Evolutionary conservation across 2,888 invertebrate genomes (phyloP).

Genomic region (Drymonia ruficornis): DNA sequence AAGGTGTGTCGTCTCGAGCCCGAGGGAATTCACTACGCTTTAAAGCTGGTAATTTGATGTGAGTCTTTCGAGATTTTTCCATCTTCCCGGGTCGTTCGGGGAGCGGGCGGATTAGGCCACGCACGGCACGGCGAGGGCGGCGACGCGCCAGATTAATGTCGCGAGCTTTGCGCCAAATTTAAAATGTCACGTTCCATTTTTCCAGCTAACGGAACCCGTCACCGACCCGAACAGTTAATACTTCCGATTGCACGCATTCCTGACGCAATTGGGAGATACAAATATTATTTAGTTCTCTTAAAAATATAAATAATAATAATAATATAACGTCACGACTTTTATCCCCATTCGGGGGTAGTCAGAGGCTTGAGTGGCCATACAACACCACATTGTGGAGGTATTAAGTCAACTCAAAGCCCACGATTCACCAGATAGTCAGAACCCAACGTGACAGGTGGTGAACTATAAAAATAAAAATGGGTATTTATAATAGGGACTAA

Average conservation of each 20-base stretch:
- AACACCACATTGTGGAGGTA: too few species aligned
- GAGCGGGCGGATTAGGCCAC: slow-evolving; percentile 78
- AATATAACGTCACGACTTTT: too few species aligned
- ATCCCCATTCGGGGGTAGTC: too few species aligned
- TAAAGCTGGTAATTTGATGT: slow-evolving; percentile 83
- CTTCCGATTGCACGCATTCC: slow-evolving; percentile 60
- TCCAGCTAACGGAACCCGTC: slow-evolving; percentile 72
- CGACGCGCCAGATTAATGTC: slow-evolving; percentile 81
- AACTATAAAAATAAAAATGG: too few species aligned
- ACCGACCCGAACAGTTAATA: slow-evolving; percentile 63
- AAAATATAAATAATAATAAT: too few species aligned
- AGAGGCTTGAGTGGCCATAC: too few species aligned
- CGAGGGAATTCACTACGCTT: slow-evolving; percentile 78
- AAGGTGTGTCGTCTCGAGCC: slow-evolving; percentile 76
- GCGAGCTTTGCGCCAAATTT: slow-evolving; percentile 80
- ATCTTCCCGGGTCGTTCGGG: slow-evolving; percentile 77
- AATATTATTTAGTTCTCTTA: neutral
- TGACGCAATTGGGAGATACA: slow-evolving; percentile 31
- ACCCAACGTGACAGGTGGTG: too few species aligned
- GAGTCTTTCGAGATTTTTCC: slow-evolving; percentile 82
- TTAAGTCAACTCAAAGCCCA: too few species aligned
- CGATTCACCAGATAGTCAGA: too few species aligned
- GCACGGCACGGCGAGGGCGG: slow-evolving; percentile 74
- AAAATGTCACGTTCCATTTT: slow-evolving; percentile 82
- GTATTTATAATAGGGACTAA: too few species aligned